Conservation (phyloP, 2,888 invertebrate species). For the Seira ritae region DNA sequence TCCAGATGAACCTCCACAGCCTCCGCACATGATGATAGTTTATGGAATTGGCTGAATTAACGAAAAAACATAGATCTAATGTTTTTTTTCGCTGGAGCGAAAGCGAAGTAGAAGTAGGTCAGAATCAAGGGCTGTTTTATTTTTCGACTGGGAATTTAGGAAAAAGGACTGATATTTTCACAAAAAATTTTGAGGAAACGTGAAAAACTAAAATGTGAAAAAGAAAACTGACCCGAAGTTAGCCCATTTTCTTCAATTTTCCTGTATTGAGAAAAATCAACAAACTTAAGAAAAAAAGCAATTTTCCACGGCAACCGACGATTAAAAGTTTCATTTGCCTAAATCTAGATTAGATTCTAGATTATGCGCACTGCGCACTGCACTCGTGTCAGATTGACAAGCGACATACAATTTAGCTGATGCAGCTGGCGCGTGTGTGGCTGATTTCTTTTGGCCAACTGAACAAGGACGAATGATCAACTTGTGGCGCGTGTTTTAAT, state of each 20-base stretch:
- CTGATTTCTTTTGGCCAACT: too few relatives aligned
- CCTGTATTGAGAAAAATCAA: background rate
- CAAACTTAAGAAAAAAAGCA: constrained; percentile 4
- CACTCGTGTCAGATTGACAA: too few relatives aligned
- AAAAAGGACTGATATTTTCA: constrained; percentile 1
- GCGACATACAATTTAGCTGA: too few relatives aligned
- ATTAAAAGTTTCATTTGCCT: too few relatives aligned
- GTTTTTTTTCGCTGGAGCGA: background rate
- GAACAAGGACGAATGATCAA: too few relatives aligned
- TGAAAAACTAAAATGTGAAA: constrained; percentile 23
- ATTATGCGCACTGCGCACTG: too few relatives aligned
- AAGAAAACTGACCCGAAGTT: constrained; percentile 18
- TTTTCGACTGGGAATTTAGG: background rate
- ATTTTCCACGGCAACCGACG: constrained; percentile 25
- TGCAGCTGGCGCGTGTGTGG: too few relatives aligned
- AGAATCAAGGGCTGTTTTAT: background rate
- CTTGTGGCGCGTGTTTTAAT: too few relatives aligned
- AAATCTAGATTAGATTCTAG: too few relatives aligned
- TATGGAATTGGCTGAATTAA: background rate
- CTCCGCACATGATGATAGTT: constrained; percentile 50
- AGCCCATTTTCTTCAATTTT: background rate
- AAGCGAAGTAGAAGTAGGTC: background rate
- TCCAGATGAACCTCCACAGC: background rate
- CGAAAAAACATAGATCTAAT: background rate
- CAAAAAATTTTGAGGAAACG: constrained; percentile 34